Base-by-base conservation (phyloP, 2,113 vertebrate species). In the Vimba vimba region DNA sequence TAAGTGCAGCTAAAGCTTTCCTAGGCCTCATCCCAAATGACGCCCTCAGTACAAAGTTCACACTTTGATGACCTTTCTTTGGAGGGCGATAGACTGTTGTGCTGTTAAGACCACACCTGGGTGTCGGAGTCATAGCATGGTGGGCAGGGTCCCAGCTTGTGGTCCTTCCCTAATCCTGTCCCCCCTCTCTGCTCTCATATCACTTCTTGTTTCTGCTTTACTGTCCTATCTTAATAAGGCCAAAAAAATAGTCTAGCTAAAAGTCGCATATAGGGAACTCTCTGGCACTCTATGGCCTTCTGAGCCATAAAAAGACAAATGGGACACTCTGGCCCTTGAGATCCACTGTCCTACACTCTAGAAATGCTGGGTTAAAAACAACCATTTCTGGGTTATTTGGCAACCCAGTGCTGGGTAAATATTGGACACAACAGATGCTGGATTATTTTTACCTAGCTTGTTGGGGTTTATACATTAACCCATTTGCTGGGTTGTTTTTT, bases 1-100 rank as follows among this genome's bases (percentile, higher is more conserved):
- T 66, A 52, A 64, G 79, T 80, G 79, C 15, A 47, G 39, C 59
- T 19, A 27, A 64, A 64, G 79, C 79, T 80, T 64, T 80, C 57
- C 39, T 80, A 64, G 79, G 79, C 36, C 57, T 39, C 4, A 7
- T 80, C 36, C 78, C 78, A 43, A 64, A 80, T 27, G 33, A 64
- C 57, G 60, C 59, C 25, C 55, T 79, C 55, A 36, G 30, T 79
- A 19, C 76, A 75, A 36, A 79, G 76, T 79, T 57, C 76, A 79
- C 4, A 23, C 19, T 39, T 23, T 79, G 19, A 5, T 79, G 76
- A 59, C 76, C 76, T 36, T 36, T 75, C 73, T 75, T 7, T 27
- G 43, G 43, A 50, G 13, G 43, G 43, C 6, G n/a, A 59, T 33
- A 33, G 27, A 33, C 11, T 36, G 30, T 59, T 39, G 21, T 30